Evolutionary conservation across 1,140 invertebrate species (phyloP), one percentile per base, ranked within the genome.

Genomic region (Ceratina calcarata): DNA sequence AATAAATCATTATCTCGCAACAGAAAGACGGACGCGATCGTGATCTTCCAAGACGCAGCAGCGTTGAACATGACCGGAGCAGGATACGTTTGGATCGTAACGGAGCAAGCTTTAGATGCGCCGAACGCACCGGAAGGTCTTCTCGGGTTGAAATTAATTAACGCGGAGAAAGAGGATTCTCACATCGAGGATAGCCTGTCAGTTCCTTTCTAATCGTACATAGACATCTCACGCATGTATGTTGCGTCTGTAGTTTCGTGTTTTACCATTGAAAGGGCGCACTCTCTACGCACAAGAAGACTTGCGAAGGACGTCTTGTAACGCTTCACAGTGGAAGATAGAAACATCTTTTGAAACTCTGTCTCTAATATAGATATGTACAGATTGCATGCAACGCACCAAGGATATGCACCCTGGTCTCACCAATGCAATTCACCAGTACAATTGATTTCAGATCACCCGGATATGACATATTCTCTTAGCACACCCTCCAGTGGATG

Each of bases 11-110:
- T 57, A n/a, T 57, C 18, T n/a, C n/a, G 55, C 16, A 13, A 66
- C 90, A 99, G 98, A 84, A 96, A 96, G 90, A 95, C 95, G 45
- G 98, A 99, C 92, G 97, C 98, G 0, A 95, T 96, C 88, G 95
- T 97, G 60, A 98, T 99, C 90, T 99, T 99, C 93, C 93, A 95
- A 73, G 97, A 99, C 93, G 98, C 98, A 3, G 95, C 95, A 0
- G 93, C 93, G 61, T 93, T 98, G 68, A 98, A 98, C 89, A 97
- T 99, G 96, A 98, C 98, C 0, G 96, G 95, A 13, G 94, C 95
- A 62, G 98, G 97, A 32, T 98, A 98, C 92, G 98, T 98, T n/a
- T 99, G 98, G 98, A 96, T 99, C 89, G 97, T 99, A 4, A 99
- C 98, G 2, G 98, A 99, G 90, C 98, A 99, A 92, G 98, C 97